A percentile compares a stretch with the other conserved stretches of the same genome.
Evolutionary conservation across 37 sponge, comb jelly and placozoan species (phyloP).

Genomic region (Dysidea cf. avara): DNA sequence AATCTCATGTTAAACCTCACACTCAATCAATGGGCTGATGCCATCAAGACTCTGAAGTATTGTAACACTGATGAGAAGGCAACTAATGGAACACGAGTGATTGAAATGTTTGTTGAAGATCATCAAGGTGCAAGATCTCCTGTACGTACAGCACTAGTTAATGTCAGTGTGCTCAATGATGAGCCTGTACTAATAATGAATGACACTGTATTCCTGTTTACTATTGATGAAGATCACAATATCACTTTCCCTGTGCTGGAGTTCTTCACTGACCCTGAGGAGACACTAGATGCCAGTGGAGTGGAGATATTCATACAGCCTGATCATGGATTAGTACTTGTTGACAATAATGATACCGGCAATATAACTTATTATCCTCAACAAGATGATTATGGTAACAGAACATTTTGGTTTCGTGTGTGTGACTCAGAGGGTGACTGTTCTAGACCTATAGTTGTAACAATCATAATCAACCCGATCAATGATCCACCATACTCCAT

Average conservation of each 20-base stretch:
- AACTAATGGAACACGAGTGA: slow-evolving; percentile 44
- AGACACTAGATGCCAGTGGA: slow-evolving; percentile 48
- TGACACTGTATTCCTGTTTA: not conserved
- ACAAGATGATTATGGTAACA: slow-evolving; percentile 58
- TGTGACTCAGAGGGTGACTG: slow-evolving; percentile 77
- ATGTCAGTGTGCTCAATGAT: slow-evolving; percentile 72
- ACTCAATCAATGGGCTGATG: slow-evolving; percentile 43
- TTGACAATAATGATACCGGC: slow-evolving; percentile 44
- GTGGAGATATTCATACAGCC: slow-evolving; percentile 55
- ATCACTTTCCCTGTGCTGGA: slow-evolving; percentile 57
- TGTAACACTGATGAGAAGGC: slow-evolving; percentile 83
- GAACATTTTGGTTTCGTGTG: slow-evolving; percentile 52
- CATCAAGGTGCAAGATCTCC: slow-evolving; percentile 51
- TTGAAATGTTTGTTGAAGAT: slow-evolving; percentile 71
- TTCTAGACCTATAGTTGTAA: slow-evolving; percentile 37
- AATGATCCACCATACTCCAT: slow-evolving; percentile 80
- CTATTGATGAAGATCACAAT: slow-evolving; percentile 67
- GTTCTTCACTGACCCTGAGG: slow-evolving; percentile 78
- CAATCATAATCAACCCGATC: slow-evolving; percentile 53
- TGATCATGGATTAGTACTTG: slow-evolving; percentile 26
- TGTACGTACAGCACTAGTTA: slow-evolving; percentile 29
- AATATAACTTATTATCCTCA: slow-evolving; percentile 44
- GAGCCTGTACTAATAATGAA: slow-evolving; percentile 51
- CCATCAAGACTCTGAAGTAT: slow-evolving; percentile 64
- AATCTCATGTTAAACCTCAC: slow-evolving; percentile 30